Percentiles rank a stretch among this genome's conserved stretches.
Evolutionary conservation across 2,797 vertebrate species (phyloP).

Genomic region (Uromys caudimaculatus): DNA sequence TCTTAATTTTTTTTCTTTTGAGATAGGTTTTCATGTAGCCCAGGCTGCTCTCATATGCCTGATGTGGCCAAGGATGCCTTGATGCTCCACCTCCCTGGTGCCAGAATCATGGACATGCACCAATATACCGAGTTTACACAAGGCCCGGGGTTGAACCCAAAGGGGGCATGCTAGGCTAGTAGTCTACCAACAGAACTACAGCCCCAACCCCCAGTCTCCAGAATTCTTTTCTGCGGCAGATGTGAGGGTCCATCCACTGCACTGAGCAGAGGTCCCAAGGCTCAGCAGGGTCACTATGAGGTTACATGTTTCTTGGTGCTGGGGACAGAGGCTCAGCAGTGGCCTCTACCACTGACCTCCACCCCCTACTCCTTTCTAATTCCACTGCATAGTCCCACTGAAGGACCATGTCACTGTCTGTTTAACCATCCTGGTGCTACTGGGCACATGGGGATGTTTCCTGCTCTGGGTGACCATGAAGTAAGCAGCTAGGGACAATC

Average conservation of each 20-base stretch:
- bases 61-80: not conserved
- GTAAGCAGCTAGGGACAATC: not conserved
- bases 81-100: not conserved
- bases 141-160: too few relatives aligned
- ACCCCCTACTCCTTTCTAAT: not conserved
- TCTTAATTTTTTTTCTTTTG: not conserved
- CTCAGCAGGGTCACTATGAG: not conserved
- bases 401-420: too few relatives aligned
- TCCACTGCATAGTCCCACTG: accelerated
- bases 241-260: not conserved
- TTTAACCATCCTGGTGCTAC: not conserved
- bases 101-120: not conserved
- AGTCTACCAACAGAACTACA: not conserved
- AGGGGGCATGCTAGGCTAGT: not conserved
- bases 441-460: not conserved
- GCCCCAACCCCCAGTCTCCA: too few relatives aligned
- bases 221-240: not conserved
- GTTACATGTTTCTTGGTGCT: accelerated
- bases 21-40: not conserved
- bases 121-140: not conserved
- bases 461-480: not conserved
- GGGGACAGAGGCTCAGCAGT: not conserved
- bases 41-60: not conserved
- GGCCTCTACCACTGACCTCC: not conserved
- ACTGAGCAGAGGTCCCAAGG: not conserved